phyloP scores from a whole-genome alignment of 1,140 invertebrate genomes.

The Scylla paramamosain region DNA sequence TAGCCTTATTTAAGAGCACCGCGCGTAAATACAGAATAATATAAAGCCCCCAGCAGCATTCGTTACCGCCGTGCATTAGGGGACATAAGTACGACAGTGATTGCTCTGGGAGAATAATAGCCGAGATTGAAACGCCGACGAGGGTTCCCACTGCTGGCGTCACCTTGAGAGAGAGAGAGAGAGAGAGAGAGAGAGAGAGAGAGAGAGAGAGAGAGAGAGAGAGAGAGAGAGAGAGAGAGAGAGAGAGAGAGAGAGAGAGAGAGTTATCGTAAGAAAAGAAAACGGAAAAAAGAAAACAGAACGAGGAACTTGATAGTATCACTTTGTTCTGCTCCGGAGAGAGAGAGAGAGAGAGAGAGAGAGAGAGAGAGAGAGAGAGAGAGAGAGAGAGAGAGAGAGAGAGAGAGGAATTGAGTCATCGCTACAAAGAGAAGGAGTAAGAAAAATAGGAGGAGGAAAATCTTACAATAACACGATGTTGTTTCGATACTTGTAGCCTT shows the following conservation, averaged over 20 bases:
- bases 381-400: slow-evolving; percentile 37
- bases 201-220: slow-evolving; percentile 27
- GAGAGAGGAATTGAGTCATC: slow-evolving; percentile 13
- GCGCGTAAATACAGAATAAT: neutral
- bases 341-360: slow-evolving; percentile 40
- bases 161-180: slow-evolving; percentile 26
- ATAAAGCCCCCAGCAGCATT: neutral
- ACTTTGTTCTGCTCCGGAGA: neutral
- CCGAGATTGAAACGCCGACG: too few relatives aligned
- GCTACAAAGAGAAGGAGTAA: neutral
- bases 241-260: slow-evolving; percentile 36
- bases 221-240: slow-evolving; percentile 41
- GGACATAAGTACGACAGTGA: neutral
- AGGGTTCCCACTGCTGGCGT: neutral
- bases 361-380: slow-evolving; percentile 40
- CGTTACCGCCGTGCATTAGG: neutral
- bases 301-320: neutral
- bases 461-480: neutral
- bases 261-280: neutral
- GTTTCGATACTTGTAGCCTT: neutral
- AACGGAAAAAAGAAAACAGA: neutral
- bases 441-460: neutral
- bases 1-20: neutral
- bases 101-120: neutral
- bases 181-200: slow-evolving; percentile 39